Base-by-base conservation (phyloP, 2,888 invertebrate species). In the Lasioglossum lativentre region DNA sequence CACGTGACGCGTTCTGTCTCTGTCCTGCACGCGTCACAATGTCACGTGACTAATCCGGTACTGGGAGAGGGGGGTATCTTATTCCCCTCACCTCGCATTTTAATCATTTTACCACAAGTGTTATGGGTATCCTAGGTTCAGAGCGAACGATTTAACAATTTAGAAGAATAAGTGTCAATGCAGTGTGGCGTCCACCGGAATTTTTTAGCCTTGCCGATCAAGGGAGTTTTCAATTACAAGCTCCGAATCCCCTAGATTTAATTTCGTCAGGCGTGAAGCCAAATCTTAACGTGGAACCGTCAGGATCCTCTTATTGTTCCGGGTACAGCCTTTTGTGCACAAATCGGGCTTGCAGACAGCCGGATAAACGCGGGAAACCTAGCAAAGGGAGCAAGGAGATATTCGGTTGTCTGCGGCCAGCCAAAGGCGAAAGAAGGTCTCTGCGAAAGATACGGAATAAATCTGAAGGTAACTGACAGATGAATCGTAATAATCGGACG, bases 281-380 rank as follows among this genome's bases (percentile, higher is more conserved):
- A 74, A 88, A 83, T 83, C 82, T 82, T 75, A 63, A 76, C 63
- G 71, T 70, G 59, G 77, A 78, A 77, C 63, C 83, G 85, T 40
- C 72, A 68, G 83, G 70, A 85, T 90, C 76, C 83, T 75, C 83
- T 90, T 90, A 88, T 90, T 89, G 90, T 90, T 86, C 79, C 47
- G 27, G 79, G 70, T 45, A 38, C 34, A 52, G 74, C 34, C 88
- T 81, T 89, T 90, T 90, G 86, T 90, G 80, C 73, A 70, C 42
- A 85, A 86, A 85, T 85, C 83, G 81, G 77, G 78, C 85, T 75
- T 10, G 63, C 83, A 75, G 87, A 87, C 85, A 88, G 85, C 63
- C 85, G 83, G 76, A 76, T 74, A 85, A 88, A 89, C 75, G 78
- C 30, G 70, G 56, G 78, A 56, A 75, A 83, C 63, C 68, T n/a